A percentile compares a stretch with the other conserved stretches of the same genome.
phyloP scores from a whole-genome alignment of 2,888 invertebrate species.

The Leptinotarsa rubiginosa region DNA sequence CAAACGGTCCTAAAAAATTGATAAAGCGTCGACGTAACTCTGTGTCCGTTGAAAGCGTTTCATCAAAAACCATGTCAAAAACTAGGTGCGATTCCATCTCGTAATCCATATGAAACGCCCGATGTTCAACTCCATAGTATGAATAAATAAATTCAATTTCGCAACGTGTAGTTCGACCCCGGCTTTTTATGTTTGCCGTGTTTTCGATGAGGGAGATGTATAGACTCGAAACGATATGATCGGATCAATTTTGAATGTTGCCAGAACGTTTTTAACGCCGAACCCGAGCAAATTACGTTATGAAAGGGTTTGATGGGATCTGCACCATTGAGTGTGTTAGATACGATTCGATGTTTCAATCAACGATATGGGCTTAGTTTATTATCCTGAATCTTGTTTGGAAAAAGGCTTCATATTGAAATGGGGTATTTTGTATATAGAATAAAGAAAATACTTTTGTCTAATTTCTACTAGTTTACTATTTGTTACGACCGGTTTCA shows the following conservation, averaged over 20 bases:
- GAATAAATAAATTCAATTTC: constrained; percentile 49
- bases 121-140: constrained; percentile 41
- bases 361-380: not conserved
- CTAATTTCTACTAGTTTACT: too few relatives aligned
- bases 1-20: constrained; percentile 41
- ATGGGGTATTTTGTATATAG: too few relatives aligned
- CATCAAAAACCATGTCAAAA: constrained; percentile 31
- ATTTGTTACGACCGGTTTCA: too few relatives aligned
- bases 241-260: constrained; percentile 41
- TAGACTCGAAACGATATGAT: constrained; percentile 37
- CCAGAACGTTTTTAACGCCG: constrained; percentile 28
- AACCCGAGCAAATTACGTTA: constrained; percentile 23
- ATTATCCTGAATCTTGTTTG: not conserved
- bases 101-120: constrained; percentile 24
- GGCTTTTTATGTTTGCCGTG: constrained; percentile 35
- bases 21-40: constrained; percentile 19
- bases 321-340: constrained; percentile 2
- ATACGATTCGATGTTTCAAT: constrained; percentile 15
- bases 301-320: constrained; percentile 15
- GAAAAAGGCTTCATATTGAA: too few relatives aligned
- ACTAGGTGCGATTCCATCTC: constrained; percentile 26
- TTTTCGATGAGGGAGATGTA: constrained; percentile 23
- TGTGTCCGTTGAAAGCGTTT: constrained; percentile 27
- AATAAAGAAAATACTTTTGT: too few relatives aligned
- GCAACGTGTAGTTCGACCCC: constrained; percentile 38